Evolutionary conservation across 2,113 vertebrate genomes (phyloP), one percentile per base, ranked within the genome.

Genomic region (Grammomys surdaster): DNA sequence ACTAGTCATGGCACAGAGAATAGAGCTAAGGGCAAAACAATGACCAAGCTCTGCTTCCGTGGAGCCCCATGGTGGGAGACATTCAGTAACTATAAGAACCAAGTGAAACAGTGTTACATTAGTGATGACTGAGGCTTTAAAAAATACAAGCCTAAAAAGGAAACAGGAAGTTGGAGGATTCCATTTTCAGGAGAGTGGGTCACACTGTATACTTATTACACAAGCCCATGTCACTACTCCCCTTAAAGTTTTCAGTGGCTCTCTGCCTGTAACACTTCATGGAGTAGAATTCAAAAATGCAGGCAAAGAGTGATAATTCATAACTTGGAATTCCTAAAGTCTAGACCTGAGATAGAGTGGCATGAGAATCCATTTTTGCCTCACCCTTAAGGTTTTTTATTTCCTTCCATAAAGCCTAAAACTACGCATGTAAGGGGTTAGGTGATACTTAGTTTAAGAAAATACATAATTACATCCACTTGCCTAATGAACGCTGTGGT

Each of bases 131-230:
- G 58, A 56, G 48, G 31, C 69, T 3, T 56, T 28, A 31, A 77
- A 90, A 86, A 90, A 65, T 5, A 12, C 13, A 72, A 87, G 51
- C 54, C 51, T 67, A 65, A 54, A 93, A 93, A 86, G 86, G 72
- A 65, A 46, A 51, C 4, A 76, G 26, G n/a, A n/a, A 75, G 24
- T 70, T 33, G 7, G 63, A 92, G 33, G 36, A 36, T 31, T 58
- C 54, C 72, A 73, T 51, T 65, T 56, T 78, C 40, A 75, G 31
- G 4, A 70, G 14, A 13, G 16, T 58, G 36, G 22, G n/a, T 14
- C 14, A 70, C 26, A 12, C 4, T 31, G 10, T 67, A 3, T 12
- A 31, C 65, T 67, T 67, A 67, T 31, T 67, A 31, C 26, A 67
- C 26, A 31, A 67, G 65, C 26, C 65, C 65, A 67, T 31, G 28